A percentile compares a stretch with the other conserved stretches of the same genome.
These are phyloP conservation scores for Tupaia tana DNA, from an alignment of 2,113 vertebrate genomes.

Conservation along the genomic window DNA sequence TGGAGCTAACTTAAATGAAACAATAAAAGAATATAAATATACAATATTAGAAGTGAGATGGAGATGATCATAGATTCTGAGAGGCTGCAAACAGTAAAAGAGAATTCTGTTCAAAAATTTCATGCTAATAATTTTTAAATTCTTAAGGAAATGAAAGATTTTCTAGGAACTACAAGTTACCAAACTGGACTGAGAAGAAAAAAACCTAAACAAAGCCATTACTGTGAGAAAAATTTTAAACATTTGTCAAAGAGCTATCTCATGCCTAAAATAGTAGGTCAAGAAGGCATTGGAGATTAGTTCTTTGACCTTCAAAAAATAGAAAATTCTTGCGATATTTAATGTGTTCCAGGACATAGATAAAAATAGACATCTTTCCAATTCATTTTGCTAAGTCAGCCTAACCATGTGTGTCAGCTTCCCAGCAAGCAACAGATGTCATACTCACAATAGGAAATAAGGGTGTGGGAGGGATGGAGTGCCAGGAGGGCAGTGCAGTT, in stretches of 20 bases:
- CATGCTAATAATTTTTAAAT: background rate
- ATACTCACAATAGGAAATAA: background rate
- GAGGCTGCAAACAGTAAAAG: background rate
- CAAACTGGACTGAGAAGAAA: background rate
- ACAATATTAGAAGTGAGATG: too few relatives aligned
- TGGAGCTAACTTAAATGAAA: too few relatives aligned
- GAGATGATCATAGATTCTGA: background rate
- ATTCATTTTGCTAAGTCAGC: background rate
- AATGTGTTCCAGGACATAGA: conserved; percentile 34
- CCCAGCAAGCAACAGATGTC: background rate
- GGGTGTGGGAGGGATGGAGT: background rate
- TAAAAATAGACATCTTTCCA: conserved; percentile 61
- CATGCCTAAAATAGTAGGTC: conserved; percentile 32
- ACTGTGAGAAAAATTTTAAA: conserved; percentile 52
- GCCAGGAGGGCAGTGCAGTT: background rate
- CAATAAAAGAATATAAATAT: too few relatives aligned
- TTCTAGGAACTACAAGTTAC: conserved; percentile 38
- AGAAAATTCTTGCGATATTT: conserved; percentile 56
- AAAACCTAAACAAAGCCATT: conserved; percentile 34
- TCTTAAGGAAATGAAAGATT: background rate
- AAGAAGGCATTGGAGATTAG: conserved; percentile 29
- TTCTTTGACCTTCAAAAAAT: conserved; percentile 62
- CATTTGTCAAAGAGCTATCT: conserved; percentile 28
- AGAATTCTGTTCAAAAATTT: background rate
- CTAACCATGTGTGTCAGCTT: background rate